Evolutionary conservation across 2,113 vertebrate genomes (phyloP).

Genomic region (Oreochromis spilurus): DNA sequence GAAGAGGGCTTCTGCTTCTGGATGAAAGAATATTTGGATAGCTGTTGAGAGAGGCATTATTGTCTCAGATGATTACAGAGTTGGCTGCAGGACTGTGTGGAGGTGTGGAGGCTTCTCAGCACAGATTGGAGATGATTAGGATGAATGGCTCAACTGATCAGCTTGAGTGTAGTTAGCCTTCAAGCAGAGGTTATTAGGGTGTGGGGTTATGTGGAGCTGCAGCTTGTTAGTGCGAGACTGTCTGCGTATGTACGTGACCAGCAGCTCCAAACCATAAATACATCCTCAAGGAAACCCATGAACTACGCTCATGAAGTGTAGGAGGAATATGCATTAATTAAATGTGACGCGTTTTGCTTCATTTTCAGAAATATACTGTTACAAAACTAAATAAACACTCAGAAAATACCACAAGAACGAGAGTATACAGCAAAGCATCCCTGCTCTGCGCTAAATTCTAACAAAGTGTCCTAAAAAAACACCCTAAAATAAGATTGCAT

Average conservation of each 20-base stretch:
- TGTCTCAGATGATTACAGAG: conserved; percentile 43
- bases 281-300: not conserved
- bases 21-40: conserved; percentile 51
- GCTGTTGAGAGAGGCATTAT: conserved; percentile 44
- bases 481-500: not conserved
- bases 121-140: conserved; percentile 73
- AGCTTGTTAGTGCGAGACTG: not conserved
- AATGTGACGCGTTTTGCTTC: not conserved
- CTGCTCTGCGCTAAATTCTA: not conserved
- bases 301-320: not conserved
- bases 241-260: not conserved
- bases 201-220: not conserved
- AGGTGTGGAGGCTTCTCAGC: conserved; percentile 44
- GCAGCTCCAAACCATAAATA: not conserved
- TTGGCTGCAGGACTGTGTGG: conserved; percentile 9
- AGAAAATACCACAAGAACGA: not conserved
- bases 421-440: not conserved
- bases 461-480: not conserved
- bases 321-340: not conserved
- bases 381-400: not conserved
- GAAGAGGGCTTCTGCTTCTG: not conserved
- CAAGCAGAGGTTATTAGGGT: not conserved
- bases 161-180: conserved; percentile 72
- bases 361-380: not conserved
- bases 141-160: conserved; percentile 83